These are phyloP conservation scores for Venustaconcha ellipsiformis DNA, from an alignment of 1,140 invertebrate genomes.

Conservation along the genomic window DNA sequence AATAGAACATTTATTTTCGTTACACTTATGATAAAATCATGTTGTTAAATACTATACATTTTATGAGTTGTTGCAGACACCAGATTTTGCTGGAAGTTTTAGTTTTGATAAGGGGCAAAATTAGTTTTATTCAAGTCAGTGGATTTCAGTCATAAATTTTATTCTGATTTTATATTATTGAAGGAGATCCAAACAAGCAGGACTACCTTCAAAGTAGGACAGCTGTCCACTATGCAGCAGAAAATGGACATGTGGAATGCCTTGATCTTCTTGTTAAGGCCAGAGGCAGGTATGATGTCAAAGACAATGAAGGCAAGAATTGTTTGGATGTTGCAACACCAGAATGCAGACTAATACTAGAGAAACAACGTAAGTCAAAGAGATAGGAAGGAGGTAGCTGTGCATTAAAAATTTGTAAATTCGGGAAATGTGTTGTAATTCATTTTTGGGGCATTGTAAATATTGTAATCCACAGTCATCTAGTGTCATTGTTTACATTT, in stretches of 20 bases:
- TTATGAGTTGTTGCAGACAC: background rate
- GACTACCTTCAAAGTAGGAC: constrained; percentile 77
- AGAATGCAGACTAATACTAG: constrained; percentile 39
- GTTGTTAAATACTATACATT: background rate
- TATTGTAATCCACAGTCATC: no score
- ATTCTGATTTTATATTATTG: constrained; percentile 7
- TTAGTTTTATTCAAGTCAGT: no score
- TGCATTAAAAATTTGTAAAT: background rate
- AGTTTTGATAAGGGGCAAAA: no score
- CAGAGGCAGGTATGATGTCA: constrained; percentile 45
- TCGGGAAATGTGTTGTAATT: background rate
- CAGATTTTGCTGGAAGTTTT: no score
- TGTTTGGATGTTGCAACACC: constrained; percentile 47
- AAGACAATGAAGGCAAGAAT: constrained; percentile 42
- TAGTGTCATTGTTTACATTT: no score
- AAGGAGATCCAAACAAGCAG: constrained; percentile 55
- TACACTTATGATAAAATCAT: background rate
- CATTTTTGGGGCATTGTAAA: no score
- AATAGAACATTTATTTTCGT: background rate
- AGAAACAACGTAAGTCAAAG: constrained; percentile 43
- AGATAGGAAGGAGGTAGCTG: no score
- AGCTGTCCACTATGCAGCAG: constrained; percentile 83
- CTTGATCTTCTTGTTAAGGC: constrained; percentile 45
- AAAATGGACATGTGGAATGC: constrained; percentile 51
- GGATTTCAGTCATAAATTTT: no score